Percentiles rank a stretch among this genome's conserved stretches.
Conservation (phyloP, 2,888 invertebrate genomes). For the Ephialtes manifestator region DNA sequence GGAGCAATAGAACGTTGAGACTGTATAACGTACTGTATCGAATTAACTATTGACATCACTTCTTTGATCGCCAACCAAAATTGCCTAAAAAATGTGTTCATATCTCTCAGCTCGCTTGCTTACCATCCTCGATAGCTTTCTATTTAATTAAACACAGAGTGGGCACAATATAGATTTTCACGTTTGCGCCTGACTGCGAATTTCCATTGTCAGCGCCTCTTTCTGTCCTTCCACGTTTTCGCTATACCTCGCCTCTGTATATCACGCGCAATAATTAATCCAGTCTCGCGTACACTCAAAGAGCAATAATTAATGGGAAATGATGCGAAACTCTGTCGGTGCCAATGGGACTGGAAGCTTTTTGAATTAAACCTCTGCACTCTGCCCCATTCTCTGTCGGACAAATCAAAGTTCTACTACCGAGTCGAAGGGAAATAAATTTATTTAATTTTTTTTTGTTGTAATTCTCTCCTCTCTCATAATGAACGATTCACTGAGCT, state of each 20-base stretch:
- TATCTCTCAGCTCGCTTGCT: constrained; percentile 6
- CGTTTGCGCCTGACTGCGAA: constrained; percentile 19
- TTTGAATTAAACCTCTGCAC: constrained; percentile 29
- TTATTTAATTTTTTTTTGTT: not conserved
- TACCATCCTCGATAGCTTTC: constrained; percentile 25
- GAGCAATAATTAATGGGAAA: constrained; percentile 60
- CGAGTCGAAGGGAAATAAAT: not conserved
- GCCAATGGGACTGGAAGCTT: constrained; percentile 20
- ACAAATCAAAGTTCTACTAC: not conserved
- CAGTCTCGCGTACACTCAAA: constrained; percentile 50
- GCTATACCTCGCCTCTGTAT: constrained; percentile 29
- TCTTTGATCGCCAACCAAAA: constrained; percentile 35
- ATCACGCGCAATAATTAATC: constrained; percentile 50
- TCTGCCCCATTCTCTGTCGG: not conserved
- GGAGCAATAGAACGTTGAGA: too few relatives aligned
- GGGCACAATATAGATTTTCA: constrained; percentile 24
- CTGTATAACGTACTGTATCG: not conserved
- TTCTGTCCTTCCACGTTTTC: not conserved
- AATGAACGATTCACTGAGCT: not conserved
- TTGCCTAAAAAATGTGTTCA: not conserved
- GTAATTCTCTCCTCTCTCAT: not conserved
- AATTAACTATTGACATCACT: constrained; percentile 28
- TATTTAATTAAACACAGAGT: constrained; percentile 46
- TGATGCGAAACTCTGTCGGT: constrained; percentile 35
- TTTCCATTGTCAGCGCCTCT: constrained; percentile 31